phyloP scores from a whole-genome alignment of 2,888 invertebrate species.

The Drosophila paranaensis region DNA sequence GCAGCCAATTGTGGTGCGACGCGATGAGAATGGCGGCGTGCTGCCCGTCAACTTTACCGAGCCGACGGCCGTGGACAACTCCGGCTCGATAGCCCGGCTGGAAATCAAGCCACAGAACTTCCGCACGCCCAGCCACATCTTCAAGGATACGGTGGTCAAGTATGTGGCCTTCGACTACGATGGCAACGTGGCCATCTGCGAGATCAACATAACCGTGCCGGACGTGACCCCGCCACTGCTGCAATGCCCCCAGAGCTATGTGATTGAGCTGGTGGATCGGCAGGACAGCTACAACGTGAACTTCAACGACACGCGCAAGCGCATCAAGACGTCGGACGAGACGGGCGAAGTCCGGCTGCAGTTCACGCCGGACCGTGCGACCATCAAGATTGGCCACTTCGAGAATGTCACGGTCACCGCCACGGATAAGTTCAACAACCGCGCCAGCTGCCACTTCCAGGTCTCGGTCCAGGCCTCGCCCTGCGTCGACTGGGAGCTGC shows the following conservation, averaged over 20 bases:
- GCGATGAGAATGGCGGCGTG: constrained; percentile 95
- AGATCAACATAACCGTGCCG: constrained; percentile 97
- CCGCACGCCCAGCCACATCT: constrained; percentile 93
- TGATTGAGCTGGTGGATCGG: constrained; percentile 94
- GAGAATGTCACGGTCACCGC: constrained; percentile 97
- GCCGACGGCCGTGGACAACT: constrained; percentile 97
- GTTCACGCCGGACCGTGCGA: constrained; percentile 93
- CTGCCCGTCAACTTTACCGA: constrained; percentile 96
- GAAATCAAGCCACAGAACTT: constrained; percentile 97
- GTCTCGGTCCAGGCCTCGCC: constrained; percentile 96
- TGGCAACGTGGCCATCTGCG: constrained; percentile 98
- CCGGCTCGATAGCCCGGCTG: constrained; percentile 95
- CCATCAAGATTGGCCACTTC: constrained; percentile 93
- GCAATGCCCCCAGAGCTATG: constrained; percentile 97
- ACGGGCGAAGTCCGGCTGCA: constrained; percentile 94
- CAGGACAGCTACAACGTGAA: constrained; percentile 96
- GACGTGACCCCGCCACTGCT: constrained; percentile 96
- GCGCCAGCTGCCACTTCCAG: constrained; percentile 96
- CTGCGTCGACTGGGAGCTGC: constrained; percentile 97
- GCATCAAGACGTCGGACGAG: constrained; percentile 94
- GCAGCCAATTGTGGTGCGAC: constrained; percentile 94
- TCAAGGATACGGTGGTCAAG: constrained; percentile 96
- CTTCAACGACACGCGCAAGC: constrained; percentile 94
- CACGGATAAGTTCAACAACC: constrained; percentile 93
- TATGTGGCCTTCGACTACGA: constrained; percentile 99